Conservation (phyloP, 2,888 invertebrate genomes). For the Limenitis camilla region DNA sequence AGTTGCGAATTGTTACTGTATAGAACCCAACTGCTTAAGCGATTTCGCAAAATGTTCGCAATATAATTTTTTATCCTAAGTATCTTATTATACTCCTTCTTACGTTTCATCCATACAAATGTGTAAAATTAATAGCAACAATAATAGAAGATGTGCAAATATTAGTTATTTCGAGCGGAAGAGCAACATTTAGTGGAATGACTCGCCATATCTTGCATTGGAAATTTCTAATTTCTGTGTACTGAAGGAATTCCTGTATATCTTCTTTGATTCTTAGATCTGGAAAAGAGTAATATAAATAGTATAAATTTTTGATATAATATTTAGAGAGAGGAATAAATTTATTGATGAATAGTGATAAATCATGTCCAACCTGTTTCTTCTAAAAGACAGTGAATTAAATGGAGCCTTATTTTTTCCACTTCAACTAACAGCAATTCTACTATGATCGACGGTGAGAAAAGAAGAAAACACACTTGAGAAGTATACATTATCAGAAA, state of each 20-base stretch:
- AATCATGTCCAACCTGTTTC: slow-evolving; percentile 36
- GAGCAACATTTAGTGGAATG: slow-evolving; percentile 44
- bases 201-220: slow-evolving; percentile 52
- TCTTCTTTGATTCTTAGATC: slow-evolving; percentile 40
- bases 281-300: slow-evolving; percentile 32
- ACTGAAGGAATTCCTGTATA: slow-evolving; percentile 46
- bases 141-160: slow-evolving; percentile 55
- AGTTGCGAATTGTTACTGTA: too few species aligned
- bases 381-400: slow-evolving; percentile 47
- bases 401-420: slow-evolving; percentile 43
- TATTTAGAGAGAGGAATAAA: too few species aligned
- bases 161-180: slow-evolving; percentile 51
- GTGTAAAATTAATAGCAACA: slow-evolving; percentile 58
- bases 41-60: too few species aligned
- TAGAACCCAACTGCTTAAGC: too few species aligned
- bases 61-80: neutral
- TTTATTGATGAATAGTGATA: too few species aligned
- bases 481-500: slow-evolving; percentile 44
- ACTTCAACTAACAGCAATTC: slow-evolving; percentile 51
- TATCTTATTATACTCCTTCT: neutral
- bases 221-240: slow-evolving; percentile 45
- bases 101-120: slow-evolving; percentile 38
- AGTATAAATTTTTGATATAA: too few species aligned
- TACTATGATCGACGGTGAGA: slow-evolving; percentile 50
- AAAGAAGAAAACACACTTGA: slow-evolving; percentile 49